These are phyloP conservation scores for Ectemnius lituratus DNA, from an alignment of 2,888 invertebrate genomes.

Conservation along the genomic window DNA sequence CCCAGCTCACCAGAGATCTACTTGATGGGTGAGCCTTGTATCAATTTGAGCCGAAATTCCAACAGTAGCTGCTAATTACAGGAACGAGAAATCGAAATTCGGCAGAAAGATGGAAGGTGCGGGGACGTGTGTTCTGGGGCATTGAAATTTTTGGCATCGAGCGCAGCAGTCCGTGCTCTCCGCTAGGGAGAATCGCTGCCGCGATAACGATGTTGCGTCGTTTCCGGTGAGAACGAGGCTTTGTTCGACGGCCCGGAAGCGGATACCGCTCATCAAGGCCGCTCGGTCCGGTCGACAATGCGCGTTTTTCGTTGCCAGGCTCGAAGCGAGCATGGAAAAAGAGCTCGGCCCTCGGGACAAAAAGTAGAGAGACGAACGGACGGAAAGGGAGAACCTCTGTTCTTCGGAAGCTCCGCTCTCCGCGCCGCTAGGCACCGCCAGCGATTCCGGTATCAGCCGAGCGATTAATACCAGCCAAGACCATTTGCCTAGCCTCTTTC, in stretches of 20 bases:
- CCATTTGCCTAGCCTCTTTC: slow-evolving; percentile 45
- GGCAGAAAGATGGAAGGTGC: not conserved
- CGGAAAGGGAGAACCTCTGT: slow-evolving; percentile 31
- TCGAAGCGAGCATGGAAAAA: slow-evolving; percentile 32
- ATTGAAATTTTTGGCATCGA: not conserved
- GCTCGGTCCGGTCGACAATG: slow-evolving; percentile 64
- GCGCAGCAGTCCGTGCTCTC: not conserved
- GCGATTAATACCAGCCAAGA: slow-evolving; percentile 60
- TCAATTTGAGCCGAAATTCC: too few relatives aligned
- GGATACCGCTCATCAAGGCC: slow-evolving; percentile 76
- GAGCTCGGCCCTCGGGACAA: slow-evolving; percentile 30
- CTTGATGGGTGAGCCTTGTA: slow-evolving; percentile 11
- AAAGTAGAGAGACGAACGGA: slow-evolving; percentile 10
- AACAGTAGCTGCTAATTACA: slow-evolving; percentile 1
- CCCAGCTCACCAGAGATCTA: slow-evolving; percentile 15
- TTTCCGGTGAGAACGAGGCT: slow-evolving; percentile 71
- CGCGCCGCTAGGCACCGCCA: slow-evolving; percentile 49
- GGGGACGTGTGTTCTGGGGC: not conserved
- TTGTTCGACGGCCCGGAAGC: slow-evolving; percentile 74
- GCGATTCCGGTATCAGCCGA: slow-evolving; percentile 50
- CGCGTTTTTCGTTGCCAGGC: slow-evolving; percentile 53
- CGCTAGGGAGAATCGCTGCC: slow-evolving; percentile 57
- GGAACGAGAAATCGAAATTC: not conserved
- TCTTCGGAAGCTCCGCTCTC: slow-evolving; percentile 20
- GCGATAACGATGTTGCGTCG: slow-evolving; percentile 73